Base-by-base conservation (phyloP, 2,797 vertebrate genomes). In the Clarias platycephalus region DNA sequence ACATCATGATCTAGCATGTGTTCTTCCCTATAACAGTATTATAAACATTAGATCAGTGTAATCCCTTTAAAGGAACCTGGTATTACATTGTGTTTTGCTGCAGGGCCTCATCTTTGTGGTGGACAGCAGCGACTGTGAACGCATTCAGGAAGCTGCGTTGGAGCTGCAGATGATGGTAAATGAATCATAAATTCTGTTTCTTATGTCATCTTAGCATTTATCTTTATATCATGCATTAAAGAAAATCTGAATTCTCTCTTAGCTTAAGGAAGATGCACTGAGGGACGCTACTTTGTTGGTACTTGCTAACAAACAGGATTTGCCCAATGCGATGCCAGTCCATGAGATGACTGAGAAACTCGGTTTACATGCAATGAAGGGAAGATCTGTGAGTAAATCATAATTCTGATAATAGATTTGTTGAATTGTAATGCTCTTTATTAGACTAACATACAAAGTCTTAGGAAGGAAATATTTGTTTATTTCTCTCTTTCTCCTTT, bases 51-150 rank as follows among this genome's bases (percentile, higher is more conserved):
- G 60, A 9, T 10, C 4, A 15, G 18, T 63, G 24, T 64, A 44
- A 28, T 64, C 4, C 12, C 3, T 37, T 60, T n/a, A 44, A 64
- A 64, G 58, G 28, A 76, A 67, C 7, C 26, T 37, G 60, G 24
- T 49, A 2, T 53, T 75, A 31, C 64, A 13, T 34, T 58, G 15
- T 81, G 44, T 31, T 9, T 82, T 67, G 15, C 4, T 22, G 64
- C 58, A 89, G 88, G 88, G 88, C 22, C 53, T 89, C 63, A 89
- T 89, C 66, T 89, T 87, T 58, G 88, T 89, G 76, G 87, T 88
- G 86, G 86, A 89, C 83, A 85, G 83, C 80, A 87, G 75, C 12
- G 88, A 87, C 62, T 83, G 9, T n/a, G 84, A 89, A 4, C 74
- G 88, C 16, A 85, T 89, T 66, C 81, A 86, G n/a, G 53, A 31